phyloP scores from a whole-genome alignment of 1,140 invertebrate genomes.

The Elysia chlorotica region DNA sequence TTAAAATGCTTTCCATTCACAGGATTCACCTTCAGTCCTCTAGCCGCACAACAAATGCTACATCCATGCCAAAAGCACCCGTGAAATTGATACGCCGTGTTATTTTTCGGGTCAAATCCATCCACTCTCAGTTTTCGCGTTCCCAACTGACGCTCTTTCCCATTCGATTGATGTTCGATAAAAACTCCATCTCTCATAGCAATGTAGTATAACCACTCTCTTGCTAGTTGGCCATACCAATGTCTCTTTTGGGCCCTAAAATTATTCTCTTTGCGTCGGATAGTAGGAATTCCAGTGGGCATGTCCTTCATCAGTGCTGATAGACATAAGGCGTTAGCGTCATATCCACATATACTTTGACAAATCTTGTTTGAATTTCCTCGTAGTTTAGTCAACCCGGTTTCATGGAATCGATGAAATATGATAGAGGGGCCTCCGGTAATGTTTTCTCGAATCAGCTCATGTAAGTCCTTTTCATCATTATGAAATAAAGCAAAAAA shows the following conservation, averaged over 20 bases:
- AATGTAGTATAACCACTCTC: slow-evolving; percentile 2
- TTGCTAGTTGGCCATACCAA: neutral
- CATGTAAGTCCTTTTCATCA: slow-evolving; percentile 24
- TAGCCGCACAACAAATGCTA: neutral
- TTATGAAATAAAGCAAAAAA: slow-evolving; percentile 26
- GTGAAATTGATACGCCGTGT: slow-evolving; percentile 15
- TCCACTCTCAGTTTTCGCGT: neutral
- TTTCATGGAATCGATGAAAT: slow-evolving; percentile 31
- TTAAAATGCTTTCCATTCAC: neutral
- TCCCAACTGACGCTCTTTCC: neutral
- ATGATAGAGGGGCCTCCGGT: slow-evolving; percentile 29
- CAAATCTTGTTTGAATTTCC: neutral
- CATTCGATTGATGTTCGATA: neutral
- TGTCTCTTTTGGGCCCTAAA: slow-evolving; percentile 15
- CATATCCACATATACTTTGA: slow-evolving; percentile 24
- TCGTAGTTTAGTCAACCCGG: slow-evolving; percentile 22
- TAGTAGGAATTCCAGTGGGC: slow-evolving; percentile 20
- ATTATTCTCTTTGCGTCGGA: slow-evolving; percentile 2
- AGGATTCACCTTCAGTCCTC: neutral
- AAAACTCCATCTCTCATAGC: neutral
- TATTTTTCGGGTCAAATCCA: neutral
- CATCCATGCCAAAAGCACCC: slow-evolving; percentile 6
- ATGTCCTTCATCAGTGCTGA: slow-evolving; percentile 22
- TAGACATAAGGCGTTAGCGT: slow-evolving; percentile 33
- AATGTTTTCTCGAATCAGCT: slow-evolving; percentile 21